Evolutionary conservation across 2,888 invertebrate species (phyloP), one percentile per base, ranked within the genome.

Genomic region (Rotaria sp.): DNA sequence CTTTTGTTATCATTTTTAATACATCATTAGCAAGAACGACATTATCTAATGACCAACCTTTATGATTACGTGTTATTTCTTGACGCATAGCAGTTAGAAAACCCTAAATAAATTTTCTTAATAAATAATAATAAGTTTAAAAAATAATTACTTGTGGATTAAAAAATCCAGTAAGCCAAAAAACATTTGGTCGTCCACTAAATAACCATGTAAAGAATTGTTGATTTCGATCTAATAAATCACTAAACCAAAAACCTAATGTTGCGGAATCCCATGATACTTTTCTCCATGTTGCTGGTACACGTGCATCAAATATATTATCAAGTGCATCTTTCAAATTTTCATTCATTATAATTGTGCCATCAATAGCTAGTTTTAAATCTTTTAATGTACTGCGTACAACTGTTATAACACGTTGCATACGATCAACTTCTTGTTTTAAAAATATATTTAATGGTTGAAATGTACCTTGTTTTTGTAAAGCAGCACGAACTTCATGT

Each of bases 161-260:
- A 92, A 97, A 97, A 92, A 97, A 97, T 80, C 97, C 97, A 0
- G 97, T 96, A 96, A 97, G 96, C 97, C 97, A 97, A 92, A 96
- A 97, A 1, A 94, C 94, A 89, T 93, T 92, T 0, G 96, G 97
- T 88, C 95, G 93, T 84, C 96, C 96, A 87, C 94, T 94, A 88
- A 90, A 91, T 87, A 91, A 93, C 97, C 97, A 97, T 50, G 93
- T 93, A 87, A 94, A 93, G 91, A 96, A 96, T 91, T 97, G 97
- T 84, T 93, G 93, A 90, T 97, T 96, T 87, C 97, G 93, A 91
- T 97, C 97, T 88, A 97, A 91, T 52, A 97, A 93, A 91, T 97
- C 97, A 0, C 97, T 97, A 90, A 96, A 97, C 97, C 97, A 97
- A 92, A 97, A 97, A n/a, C 97, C 97, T 45, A 97, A 93, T 0